Evolutionary conservation across 2,888 invertebrate species (phyloP), one percentile per base, ranked within the genome.

Genomic region (Drosophila prostipennis): DNA sequence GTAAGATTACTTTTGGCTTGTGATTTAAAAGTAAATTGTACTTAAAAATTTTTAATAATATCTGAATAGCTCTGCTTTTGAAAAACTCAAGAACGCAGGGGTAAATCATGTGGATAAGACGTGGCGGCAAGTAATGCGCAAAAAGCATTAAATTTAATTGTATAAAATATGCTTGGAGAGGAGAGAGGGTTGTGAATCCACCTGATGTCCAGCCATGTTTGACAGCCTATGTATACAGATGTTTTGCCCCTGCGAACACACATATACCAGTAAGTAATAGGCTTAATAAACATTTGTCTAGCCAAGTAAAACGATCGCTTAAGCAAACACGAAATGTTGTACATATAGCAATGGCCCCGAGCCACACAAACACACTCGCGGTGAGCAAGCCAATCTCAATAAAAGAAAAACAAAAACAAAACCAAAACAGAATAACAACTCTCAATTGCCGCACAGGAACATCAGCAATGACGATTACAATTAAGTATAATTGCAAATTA

Each of bases 401-500:
- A 65, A 73, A 73, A 73, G 73, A 59, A 68, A 77, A 65, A 29
- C 29, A 29, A 29, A 29, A 29, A 55, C 49, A 67, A 61, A 67
- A 49, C 53, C 53, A 67, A 61, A 67, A 49, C 56, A 37, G 49
- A 61, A 67, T 34, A 49, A 60, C 55, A 56, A 49, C 59, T 56
- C 69, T 69, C 70, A 61, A 75, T 69, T 69, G 75, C 76, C 56
- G 58, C 71, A 72, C 58, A 57, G 59, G 42, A 61, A 52, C 63
- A 77, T 49, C 61, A 65, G 68, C 77, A 52, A 74, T 73, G 48
- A 53, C 70, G 63, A 83, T 75, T 75, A 76, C 85, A 80, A 81
- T 81, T 87, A 87, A 85, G 63, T 85, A 76, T 82, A 87, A 82
- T 82, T 87, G 82, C 82, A 79, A 85, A 87, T 82, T 82, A 87